phyloP scores from a whole-genome alignment of 2,113 vertebrate genomes.

The Nesoenas mayeri region DNA sequence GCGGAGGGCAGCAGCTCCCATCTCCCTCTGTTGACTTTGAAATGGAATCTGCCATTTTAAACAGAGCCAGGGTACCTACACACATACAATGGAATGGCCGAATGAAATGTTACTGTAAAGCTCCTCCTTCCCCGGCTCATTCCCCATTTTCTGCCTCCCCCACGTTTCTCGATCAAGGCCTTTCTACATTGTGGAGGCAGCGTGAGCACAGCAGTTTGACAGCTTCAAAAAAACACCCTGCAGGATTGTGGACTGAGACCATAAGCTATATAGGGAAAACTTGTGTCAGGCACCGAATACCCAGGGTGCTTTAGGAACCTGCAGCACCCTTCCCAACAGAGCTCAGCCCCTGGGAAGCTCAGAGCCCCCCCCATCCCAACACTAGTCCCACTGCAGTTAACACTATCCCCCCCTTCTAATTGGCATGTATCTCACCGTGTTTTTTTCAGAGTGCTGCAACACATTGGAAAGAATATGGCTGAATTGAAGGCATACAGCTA shows the following conservation, averaged over 20 bases:
- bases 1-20: neutral
- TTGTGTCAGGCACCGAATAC: neutral
- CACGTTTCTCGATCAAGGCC: neutral
- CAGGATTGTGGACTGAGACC: neutral
- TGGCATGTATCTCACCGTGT: neutral
- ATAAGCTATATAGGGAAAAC: neutral
- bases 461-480: neutral
- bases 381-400: neutral
- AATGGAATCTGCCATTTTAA: constrained; percentile 13
- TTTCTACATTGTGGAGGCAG: neutral
- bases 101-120: neutral
- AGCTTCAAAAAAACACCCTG: neutral
- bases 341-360: neutral
- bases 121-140: neutral
- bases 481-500: neutral
- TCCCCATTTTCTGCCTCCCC: neutral
- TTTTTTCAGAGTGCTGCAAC: neutral
- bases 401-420: neutral
- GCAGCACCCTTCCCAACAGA: neutral
- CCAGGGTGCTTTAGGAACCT: neutral
- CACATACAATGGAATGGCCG: rapidly evolving
- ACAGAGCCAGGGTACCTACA: neutral
- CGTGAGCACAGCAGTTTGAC: neutral
- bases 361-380: neutral
- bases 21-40: neutral